phyloP scores from a whole-genome alignment of 2,888 invertebrate genomes.

The Clistopyga incitator region DNA sequence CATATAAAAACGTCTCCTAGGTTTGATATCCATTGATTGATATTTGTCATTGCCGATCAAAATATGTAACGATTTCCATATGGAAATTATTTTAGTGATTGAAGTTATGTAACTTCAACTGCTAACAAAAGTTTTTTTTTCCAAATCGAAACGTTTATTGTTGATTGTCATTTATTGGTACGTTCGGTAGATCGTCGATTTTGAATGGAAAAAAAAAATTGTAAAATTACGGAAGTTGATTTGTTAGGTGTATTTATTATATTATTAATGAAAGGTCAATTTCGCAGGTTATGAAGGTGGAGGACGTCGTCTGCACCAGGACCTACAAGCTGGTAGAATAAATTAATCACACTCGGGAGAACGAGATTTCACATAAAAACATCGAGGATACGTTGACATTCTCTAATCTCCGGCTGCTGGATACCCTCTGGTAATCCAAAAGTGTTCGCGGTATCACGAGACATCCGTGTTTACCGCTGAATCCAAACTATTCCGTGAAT shows the following conservation, averaged over 20 bases:
- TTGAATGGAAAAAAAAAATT: no score
- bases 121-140: no score
- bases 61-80: no score
- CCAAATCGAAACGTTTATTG: no score
- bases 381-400: constrained; percentile 47
- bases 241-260: neutral
- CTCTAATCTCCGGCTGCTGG: constrained; percentile 29
- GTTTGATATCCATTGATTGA: no score
- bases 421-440: neutral
- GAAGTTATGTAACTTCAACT: no score
- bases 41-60: no score
- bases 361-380: constrained; percentile 7
- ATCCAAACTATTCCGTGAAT: constrained; percentile 16
- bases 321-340: constrained; percentile 89
- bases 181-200: no score
- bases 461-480: constrained; percentile 15
- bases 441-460: constrained; percentile 14
- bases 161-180: no score
- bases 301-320: constrained; percentile 90
- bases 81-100: no score
- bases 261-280: constrained; percentile 54
- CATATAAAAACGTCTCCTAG: no score
- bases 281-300: constrained; percentile 89
- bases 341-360: constrained; percentile 42
- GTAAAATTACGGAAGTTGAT: neutral